Evolutionary conservation across 1,140 invertebrate genomes (phyloP), one percentile per base, ranked within the genome.

Genomic region (Condylostylus longicornis): DNA sequence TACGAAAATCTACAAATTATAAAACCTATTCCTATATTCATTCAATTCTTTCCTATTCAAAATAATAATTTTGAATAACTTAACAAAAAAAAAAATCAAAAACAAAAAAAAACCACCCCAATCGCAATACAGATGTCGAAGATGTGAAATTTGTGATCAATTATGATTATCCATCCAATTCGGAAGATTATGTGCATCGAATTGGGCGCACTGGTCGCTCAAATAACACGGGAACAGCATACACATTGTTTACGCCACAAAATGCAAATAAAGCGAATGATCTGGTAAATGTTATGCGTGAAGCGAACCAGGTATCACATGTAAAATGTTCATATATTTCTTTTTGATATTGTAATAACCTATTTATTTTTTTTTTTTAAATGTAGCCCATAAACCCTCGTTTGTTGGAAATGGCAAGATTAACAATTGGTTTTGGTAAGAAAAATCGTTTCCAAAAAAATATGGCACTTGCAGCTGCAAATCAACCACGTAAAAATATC

Each of bases 141-240:
- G 96, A 99, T 69, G 93, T 99, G 38, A 97, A 98, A 65, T 98
- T 94, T 74, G 96, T 99, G 27, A 95, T 99, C 58, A 99, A 99
- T 72, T 98, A 87, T 72, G 96, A 99, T 66, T 99, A 98, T 68
- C 95, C 96, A 13, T 93, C 86, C 50, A 89, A 89, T 61, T 94
- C 91, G 25, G 96, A 99, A 69, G 96, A 99, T 68, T 99, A 99
- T 64, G 90, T 99, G 25, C 96, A 99, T 66, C 77, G 96, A 41
- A 99, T 99, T 61, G 96, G 96, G 36, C 78, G 96, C 53, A 99
- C 96, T 30, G 96, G 90, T 34, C 71, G 96, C 42, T 82, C 84
- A 27, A 82, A 89, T 49, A 89, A 59, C 42, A 90, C 85, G 21
- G 96, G 96, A 38, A 98, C 94, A 2, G 93, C 95, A 1, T 98